Base-by-base conservation (phyloP, 2,888 invertebrate species). In the Chaetogeoica ovagalla region DNA sequence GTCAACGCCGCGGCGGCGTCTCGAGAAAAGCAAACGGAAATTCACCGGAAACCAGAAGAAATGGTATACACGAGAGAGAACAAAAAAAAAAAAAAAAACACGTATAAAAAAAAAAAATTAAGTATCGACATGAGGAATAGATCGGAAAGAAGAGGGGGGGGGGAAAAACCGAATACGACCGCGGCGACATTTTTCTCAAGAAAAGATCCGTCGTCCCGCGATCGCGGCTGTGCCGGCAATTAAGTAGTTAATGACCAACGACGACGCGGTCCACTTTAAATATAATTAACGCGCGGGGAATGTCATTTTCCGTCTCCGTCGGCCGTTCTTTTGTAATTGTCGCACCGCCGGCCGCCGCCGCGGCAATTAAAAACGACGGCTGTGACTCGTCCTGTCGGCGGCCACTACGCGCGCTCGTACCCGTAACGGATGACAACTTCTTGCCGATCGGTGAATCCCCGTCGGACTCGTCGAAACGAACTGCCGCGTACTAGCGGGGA, bases 171-270 rank as follows among this genome's bases (percentile, higher is more conserved):
- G 57, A 70, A 70, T 48, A 77, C 63, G 74, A 66, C 57, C 43
- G 39, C 73, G 62, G 37, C 48, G 69, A 79, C 77, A 79, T 79
- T 79, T 79, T 79, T 79, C 77, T 70, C 62, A 79, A 79, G 77
- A 79, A 79, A 79, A 79, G 21, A 70, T 48, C n/a, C n/a, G n/a
- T n/a, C 62, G 62, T 3, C 70, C 52, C 63, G 69, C 63, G 69
- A 70, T 79, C 62, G 39, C 39, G 21, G 19, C 39, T 39, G 69
- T 63, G 43, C 2, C 43, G 43, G 43, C 9, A 7, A 43, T 43
- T 43, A 79, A 77, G 70, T 79, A 79, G 70, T 63, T 79, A 79
- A 70, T 79, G 68, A 77, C 77, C 21, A 52, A 69, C 77, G 39
- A 55, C 60, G 63, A 19, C 11, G 52, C 69, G 63, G 70, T 77